phyloP scores from a whole-genome alignment of 1,140 invertebrate genomes.

The Parapsyche elsis region DNA sequence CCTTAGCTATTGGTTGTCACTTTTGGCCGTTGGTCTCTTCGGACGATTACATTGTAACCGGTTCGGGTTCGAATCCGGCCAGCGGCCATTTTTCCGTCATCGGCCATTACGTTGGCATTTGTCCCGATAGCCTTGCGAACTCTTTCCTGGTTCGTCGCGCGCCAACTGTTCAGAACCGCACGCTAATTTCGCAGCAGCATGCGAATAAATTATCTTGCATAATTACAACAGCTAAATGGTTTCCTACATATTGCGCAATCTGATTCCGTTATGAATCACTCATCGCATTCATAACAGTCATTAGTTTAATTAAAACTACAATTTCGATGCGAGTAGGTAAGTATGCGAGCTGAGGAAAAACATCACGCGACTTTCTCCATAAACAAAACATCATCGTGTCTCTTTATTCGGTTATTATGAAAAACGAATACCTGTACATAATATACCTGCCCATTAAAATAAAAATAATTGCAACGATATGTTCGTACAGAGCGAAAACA shows the following conservation, averaged over 20 bases:
- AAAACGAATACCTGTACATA: neutral
- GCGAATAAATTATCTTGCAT: neutral
- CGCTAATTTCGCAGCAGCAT: neutral
- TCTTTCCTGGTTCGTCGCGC: constrained; percentile 7
- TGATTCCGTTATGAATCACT: neutral
- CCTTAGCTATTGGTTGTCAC: too few species aligned
- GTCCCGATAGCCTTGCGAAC: neutral
- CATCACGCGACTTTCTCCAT: neutral
- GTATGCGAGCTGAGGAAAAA: too few species aligned
- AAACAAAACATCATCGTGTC: neutral
- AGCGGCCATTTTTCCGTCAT: constrained; percentile 4
- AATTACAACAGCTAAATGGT: neutral
- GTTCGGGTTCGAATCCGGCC: constrained; percentile 8
- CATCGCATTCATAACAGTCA: too few species aligned
- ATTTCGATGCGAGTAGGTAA: too few species aligned
- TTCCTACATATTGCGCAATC: neutral
- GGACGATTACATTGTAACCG: neutral
- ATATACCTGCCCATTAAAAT: too few species aligned
- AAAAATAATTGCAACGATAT: too few species aligned
- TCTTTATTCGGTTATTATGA: neutral
- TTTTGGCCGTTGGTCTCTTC: too few species aligned
- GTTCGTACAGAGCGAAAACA: neutral
- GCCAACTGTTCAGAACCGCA: constrained; percentile 23
- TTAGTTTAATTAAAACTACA: neutral
- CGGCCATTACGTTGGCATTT: constrained; percentile 24